phyloP scores from a whole-genome alignment of 2,888 invertebrate genomes.

The Yponomeuta malinellus region DNA sequence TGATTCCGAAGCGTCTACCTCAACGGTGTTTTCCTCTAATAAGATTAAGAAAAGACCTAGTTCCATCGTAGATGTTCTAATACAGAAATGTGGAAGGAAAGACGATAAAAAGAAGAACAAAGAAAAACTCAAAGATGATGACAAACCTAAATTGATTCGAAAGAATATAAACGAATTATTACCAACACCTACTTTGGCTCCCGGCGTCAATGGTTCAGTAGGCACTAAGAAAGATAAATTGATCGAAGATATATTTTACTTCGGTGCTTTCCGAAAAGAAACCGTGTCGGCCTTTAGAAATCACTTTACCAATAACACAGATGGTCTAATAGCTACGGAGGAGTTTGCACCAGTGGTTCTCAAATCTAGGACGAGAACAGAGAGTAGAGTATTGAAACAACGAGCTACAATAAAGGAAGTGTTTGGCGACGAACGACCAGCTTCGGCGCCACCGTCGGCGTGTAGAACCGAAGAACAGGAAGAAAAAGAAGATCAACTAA shows the following conservation, averaged over 20 bases:
- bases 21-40: slow-evolving; percentile 79
- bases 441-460: slow-evolving; percentile 85
- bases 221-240: slow-evolving; percentile 64
- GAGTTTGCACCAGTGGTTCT: slow-evolving; percentile 82
- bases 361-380: slow-evolving; percentile 84
- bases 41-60: slow-evolving; percentile 64
- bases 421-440: slow-evolving; percentile 86
- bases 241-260: slow-evolving; percentile 75
- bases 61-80: slow-evolving; percentile 80
- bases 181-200: slow-evolving; percentile 78
- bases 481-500: slow-evolving; percentile 38
- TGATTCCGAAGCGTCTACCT: slow-evolving; percentile 81
- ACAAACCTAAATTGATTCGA: slow-evolving; percentile 71
- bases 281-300: slow-evolving; percentile 80
- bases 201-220: slow-evolving; percentile 55
- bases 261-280: slow-evolving; percentile 81
- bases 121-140: slow-evolving; percentile 73
- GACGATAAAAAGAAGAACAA: slow-evolving; percentile 74
- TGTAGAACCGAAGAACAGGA: slow-evolving; percentile 66
- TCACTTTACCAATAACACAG: slow-evolving; percentile 79
- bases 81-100: slow-evolving; percentile 79
- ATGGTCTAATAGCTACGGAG: slow-evolving; percentile 74
- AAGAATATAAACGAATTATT: slow-evolving; percentile 77
- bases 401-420: slow-evolving; percentile 88
- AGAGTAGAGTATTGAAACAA: slow-evolving; percentile 82